Evolutionary conservation across 2,888 invertebrate genomes (phyloP).

Genomic region (Leuctra nigra): DNA sequence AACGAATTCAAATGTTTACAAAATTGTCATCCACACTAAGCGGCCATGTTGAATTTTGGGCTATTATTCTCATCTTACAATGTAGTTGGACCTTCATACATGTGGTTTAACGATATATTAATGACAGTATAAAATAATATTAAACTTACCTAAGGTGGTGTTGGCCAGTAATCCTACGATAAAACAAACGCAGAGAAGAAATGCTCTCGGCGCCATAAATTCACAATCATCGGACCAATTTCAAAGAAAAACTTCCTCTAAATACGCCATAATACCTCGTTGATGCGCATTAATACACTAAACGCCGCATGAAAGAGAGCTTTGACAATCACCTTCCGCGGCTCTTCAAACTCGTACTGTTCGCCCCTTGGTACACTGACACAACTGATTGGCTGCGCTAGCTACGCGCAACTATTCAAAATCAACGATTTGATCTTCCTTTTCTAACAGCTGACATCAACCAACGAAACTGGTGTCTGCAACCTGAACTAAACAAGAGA

Average conservation of each 20-base stretch:
- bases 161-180: slow-evolving; percentile 43
- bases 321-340: slow-evolving; percentile 26
- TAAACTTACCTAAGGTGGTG: slow-evolving; percentile 22
- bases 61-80: slow-evolving; percentile 11
- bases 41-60: slow-evolving; percentile 27
- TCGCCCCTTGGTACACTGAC: too few species aligned
- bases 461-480: too few species aligned
- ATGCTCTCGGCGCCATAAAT: slow-evolving; percentile 74
- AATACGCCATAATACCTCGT: slow-evolving; percentile 33
- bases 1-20: too few species aligned
- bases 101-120: background rate
- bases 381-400: too few species aligned
- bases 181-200: slow-evolving; percentile 60
- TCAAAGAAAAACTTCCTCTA: slow-evolving; percentile 37
- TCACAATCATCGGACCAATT: slow-evolving; percentile 59
- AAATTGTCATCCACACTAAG: too few species aligned
- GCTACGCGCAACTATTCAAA: too few species aligned
- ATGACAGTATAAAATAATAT: slow-evolving; percentile 1
- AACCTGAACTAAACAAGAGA: too few species aligned
- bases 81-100: too few species aligned
- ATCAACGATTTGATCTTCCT: too few species aligned
- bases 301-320: slow-evolving; percentile 33
- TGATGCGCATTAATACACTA: slow-evolving; percentile 30
- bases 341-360: slow-evolving; percentile 24
- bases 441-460: too few species aligned